phyloP scores from a whole-genome alignment of 2,888 invertebrate genomes.

The Parnassius mnemosyne region DNA sequence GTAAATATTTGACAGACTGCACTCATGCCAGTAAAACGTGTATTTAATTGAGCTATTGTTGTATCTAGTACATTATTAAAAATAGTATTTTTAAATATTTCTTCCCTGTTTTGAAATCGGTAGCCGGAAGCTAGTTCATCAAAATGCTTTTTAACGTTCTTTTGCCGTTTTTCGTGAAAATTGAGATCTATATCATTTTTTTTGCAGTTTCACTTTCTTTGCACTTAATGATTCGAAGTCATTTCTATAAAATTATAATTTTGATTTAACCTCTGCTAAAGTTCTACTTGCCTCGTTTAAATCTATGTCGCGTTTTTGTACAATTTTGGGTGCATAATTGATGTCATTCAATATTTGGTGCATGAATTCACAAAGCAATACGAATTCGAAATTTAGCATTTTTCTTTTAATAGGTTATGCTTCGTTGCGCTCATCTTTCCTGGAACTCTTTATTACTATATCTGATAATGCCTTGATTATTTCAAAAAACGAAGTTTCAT shows the following conservation, averaged over 20 bases:
- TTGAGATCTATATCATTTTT: not conserved
- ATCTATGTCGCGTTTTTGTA: not conserved
- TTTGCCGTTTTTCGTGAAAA: not conserved
- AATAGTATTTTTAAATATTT: conserved; percentile 31
- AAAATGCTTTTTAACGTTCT: conserved; percentile 34
- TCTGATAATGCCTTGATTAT: conserved; percentile 30
- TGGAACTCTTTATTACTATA: conserved; percentile 29
- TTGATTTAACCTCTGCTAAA: conserved; percentile 24
- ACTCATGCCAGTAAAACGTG: conserved; percentile 37
- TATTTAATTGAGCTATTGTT: conserved; percentile 32
- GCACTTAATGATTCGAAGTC: too few species aligned
- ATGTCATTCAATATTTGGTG: conserved; percentile 30
- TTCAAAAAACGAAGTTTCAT: conserved; percentile 28
- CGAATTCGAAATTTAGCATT: conserved; percentile 30
- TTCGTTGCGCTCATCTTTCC: conserved; percentile 32
- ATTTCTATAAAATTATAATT: too few species aligned
- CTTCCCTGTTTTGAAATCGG: conserved; percentile 29
- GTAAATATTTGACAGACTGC: conserved; percentile 35
- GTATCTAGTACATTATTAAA: conserved; percentile 39
- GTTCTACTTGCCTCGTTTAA: conserved; percentile 26
- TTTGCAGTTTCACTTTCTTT: not conserved
- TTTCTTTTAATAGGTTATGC: conserved; percentile 30
- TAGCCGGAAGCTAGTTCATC: conserved; percentile 33
- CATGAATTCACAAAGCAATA: conserved; percentile 30
- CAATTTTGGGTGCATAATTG: conserved; percentile 27